A percentile compares a stretch with the other conserved stretches of the same genome.
Evolutionary conservation across 2,113 vertebrate species (phyloP).

Genomic region (Labrus mixtus): DNA sequence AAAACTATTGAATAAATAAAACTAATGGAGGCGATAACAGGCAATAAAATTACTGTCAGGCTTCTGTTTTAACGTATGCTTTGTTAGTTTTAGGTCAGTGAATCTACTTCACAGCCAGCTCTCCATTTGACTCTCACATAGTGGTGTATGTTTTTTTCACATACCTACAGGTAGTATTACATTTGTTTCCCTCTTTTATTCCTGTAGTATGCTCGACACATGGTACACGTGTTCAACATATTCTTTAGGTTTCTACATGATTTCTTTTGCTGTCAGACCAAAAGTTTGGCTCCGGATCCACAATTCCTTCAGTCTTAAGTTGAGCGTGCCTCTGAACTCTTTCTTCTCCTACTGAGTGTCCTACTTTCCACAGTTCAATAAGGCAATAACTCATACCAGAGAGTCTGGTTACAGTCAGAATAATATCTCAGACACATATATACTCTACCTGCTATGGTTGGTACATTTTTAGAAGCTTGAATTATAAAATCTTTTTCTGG

Average conservation of each 20-base stretch:
- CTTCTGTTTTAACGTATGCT: neutral
- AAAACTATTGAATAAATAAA: too few species aligned
- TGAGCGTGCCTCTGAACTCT: neutral
- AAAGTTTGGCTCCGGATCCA: slow-evolving; percentile 12
- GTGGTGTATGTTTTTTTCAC: slow-evolving; percentile 2
- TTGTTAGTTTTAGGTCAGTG: neutral
- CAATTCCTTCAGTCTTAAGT: slow-evolving; percentile 11
- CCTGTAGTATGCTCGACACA: neutral
- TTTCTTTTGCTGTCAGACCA: slow-evolving; percentile 17
- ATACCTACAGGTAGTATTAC: neutral
- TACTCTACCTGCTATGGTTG: slow-evolving; percentile 41
- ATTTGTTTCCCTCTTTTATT: slow-evolving; percentile 6
- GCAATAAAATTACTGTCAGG: neutral
- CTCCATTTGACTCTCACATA: neutral
- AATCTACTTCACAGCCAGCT: slow-evolving; percentile 3
- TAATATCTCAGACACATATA: slow-evolving; percentile 20
- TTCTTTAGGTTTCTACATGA: slow-evolving; percentile 18
- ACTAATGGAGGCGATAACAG: too few species aligned
- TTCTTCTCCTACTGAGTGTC: slow-evolving; percentile 28
- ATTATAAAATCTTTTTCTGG: slow-evolving; percentile 50
- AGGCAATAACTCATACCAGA: slow-evolving; percentile 40
- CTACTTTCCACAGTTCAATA: slow-evolving; percentile 33
- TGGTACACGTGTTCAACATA: slow-evolving; percentile 20
- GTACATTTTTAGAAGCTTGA: slow-evolving; percentile 39
- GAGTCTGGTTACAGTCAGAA: slow-evolving; percentile 46